Base-by-base conservation (phyloP, 2,113 vertebrate genomes). In the Cyprinus carpio region DNA sequence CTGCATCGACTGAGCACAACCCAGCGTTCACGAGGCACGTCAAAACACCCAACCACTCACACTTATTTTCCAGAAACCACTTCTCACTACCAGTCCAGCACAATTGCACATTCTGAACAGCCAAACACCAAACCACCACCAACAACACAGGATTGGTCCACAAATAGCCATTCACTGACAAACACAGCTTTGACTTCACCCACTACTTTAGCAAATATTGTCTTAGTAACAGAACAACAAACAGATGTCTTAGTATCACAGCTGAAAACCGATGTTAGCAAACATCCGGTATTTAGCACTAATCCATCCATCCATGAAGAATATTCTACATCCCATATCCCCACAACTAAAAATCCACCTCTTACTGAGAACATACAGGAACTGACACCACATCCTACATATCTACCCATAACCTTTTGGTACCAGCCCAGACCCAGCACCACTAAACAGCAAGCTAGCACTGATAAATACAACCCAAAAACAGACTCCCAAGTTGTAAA, bases 1-100 rank as follows among this genome's bases (percentile, higher is more conserved):
- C 16, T 5, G 4, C 88, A 85, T 2, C 78, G 58, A 64, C 18
- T 60, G 31, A 81, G 37, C 25, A 15, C 56, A 43, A 40, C 12
- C 37, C 31, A 31, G 1, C 62, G 15, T 69, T n/a, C 25, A 23
- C 43, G 20, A 81, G 80, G 80, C 64, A 81, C 80, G 64, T 81
- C 27, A 18, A 81, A 69, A 54, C 43, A 34, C 9, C 58, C 18
- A 81, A 81, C 37, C 37, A 81, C 27, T 69, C 43, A 81, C 25
- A 15, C 62, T 31, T 80, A 80, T 40, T 65, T 65, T n/a, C 25
- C 37, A 20, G 23, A 31, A 81, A 69, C 43, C 40, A 81, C 16
- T 31, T 69, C 43, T 67, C 10, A 23, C 27, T 31, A 49, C 27
- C 79, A 18, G 5, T 67, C 64, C 2, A 69, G 18, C 15, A 69